These are phyloP conservation scores for Symphodus melops DNA, from an alignment of 2,113 vertebrate genomes.

Conservation along the genomic window DNA sequence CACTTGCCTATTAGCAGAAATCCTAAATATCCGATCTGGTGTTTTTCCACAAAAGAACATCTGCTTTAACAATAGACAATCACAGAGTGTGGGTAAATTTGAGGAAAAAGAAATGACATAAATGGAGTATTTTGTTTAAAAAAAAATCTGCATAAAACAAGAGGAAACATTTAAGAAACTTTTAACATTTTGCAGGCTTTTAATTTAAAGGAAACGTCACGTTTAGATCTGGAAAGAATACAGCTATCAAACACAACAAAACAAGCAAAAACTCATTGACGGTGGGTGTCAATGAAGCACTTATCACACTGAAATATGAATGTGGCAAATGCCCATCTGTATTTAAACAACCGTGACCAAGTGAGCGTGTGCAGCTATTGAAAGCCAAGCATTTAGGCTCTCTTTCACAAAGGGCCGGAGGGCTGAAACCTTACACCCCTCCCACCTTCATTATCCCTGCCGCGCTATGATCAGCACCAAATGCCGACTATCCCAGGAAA, in stretches of 20 bases:
- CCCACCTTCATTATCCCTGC: slow-evolving; percentile 73
- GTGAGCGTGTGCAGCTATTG: slow-evolving; percentile 77
- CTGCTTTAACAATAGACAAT: slow-evolving; percentile 63
- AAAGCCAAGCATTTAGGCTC: slow-evolving; percentile 70
- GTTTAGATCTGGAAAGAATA: not conserved
- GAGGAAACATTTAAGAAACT: not conserved
- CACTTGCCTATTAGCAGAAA: slow-evolving; percentile 45
- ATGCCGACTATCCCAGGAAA: slow-evolving; percentile 90
- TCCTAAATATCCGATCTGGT: slow-evolving; percentile 49
- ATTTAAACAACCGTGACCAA: slow-evolving; percentile 78
- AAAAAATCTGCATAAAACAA: not conserved
- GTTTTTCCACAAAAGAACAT: slow-evolving; percentile 65
- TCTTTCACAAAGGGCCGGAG: slow-evolving; percentile 76
- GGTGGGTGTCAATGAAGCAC: slow-evolving; percentile 52
- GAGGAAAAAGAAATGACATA: too few species aligned
- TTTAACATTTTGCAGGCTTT: not conserved
- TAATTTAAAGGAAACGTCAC: not conserved
- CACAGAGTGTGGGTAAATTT: slow-evolving; percentile 20
- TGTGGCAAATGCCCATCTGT: slow-evolving; percentile 67
- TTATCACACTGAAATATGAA: slow-evolving; percentile 67
- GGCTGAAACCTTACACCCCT: slow-evolving; percentile 75
- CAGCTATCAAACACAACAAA: not conserved
- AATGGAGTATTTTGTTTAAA: not conserved
- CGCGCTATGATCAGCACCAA: slow-evolving; percentile 83
- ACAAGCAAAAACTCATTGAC: not conserved